Base-by-base conservation (phyloP, 1,140 invertebrate species). In the Cydia splendana region DNA sequence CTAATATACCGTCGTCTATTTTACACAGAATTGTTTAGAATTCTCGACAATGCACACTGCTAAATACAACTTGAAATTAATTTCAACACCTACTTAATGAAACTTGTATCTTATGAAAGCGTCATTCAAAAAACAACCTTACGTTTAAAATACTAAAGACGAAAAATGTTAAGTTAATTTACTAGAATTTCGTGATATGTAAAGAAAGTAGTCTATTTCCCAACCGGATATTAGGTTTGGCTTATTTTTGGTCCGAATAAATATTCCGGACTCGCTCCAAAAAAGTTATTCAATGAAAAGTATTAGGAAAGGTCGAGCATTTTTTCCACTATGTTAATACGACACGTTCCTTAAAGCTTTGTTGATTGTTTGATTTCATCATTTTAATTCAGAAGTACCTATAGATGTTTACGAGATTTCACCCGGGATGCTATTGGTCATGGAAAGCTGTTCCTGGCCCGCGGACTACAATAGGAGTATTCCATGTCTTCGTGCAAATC, bases 1-100 rank as follows among this genome's bases (percentile, higher is more conserved):
- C n/a, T 57, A 57, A n/a, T 57, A 57, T 57, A 57, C 15, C 7
- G 53, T 13, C 53, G 53, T 18, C 53, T 57, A n/a, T 18, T n/a
- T 57, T 2, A 20, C 53, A 18, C 53, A 1, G 5, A 18, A 18
- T 57, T 57, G 53, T 57, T 57, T 57, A 57, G 53, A 57, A 57
- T 57, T 57, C 53, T 18, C n/a, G 15, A 18, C 51, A 53, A 15
- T 18, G 5, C 53, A 57, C 53, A 57, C 15, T 18, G 53, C 53
- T 57, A 57, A 57, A 57, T 20, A 57, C 53, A 57, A 57, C n/a
- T 57, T 57, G n/a, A 18, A 57, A 57, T 57, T 57, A 18, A 53
- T 18, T 18, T 18, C 13, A 53, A 18, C 51, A 53, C 13, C 51
- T 53, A 53, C 51, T 53, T 53, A 5, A 7, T 7, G 15, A n/a